Percentiles rank a stretch among this genome's conserved stretches.
Evolutionary conservation across 2,113 vertebrate species (phyloP).

Genomic region (Phasianus colchicus): DNA sequence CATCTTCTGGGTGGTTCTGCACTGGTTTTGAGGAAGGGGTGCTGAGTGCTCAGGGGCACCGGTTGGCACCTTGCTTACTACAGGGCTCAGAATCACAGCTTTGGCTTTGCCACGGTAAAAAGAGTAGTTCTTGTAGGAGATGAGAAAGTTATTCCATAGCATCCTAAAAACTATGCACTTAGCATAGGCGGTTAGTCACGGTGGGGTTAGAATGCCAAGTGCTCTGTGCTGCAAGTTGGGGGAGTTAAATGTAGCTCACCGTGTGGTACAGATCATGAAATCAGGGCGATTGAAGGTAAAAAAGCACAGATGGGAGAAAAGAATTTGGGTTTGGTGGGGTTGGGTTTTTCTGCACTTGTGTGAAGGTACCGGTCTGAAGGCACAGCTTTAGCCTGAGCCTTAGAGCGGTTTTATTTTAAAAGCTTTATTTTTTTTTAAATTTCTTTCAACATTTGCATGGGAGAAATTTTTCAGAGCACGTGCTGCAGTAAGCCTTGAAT

Average conservation of each 20-base stretch:
- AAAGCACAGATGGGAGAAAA: background rate
- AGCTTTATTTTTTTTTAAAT: background rate
- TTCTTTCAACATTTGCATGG: conserved; percentile 56
- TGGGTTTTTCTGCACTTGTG: background rate
- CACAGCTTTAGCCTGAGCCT: background rate
- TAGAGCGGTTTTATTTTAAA: conserved; percentile 42
- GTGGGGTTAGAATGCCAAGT: conserved; percentile 31
- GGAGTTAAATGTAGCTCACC: conserved; percentile 46
- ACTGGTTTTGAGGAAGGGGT: background rate
- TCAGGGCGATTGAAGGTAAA: conserved; percentile 16
- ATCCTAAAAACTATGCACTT: background rate
- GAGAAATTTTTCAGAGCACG: conserved; percentile 67
- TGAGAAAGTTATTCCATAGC: background rate
- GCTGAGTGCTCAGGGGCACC: accelerated
- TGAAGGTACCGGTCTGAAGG: background rate
- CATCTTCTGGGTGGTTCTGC: accelerated
- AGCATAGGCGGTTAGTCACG: background rate
- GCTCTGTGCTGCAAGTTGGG: conserved; percentile 14
- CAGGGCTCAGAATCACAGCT: background rate
- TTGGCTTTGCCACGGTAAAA: background rate
- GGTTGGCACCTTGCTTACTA: background rate
- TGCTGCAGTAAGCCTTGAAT: conserved; percentile 47
- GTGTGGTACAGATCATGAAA: conserved; percentile 8
- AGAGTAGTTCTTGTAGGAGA: background rate
- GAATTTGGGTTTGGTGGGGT: background rate